Evolutionary conservation across 1,140 invertebrate species (phyloP).

Genomic region (Theocolax elegans): DNA sequence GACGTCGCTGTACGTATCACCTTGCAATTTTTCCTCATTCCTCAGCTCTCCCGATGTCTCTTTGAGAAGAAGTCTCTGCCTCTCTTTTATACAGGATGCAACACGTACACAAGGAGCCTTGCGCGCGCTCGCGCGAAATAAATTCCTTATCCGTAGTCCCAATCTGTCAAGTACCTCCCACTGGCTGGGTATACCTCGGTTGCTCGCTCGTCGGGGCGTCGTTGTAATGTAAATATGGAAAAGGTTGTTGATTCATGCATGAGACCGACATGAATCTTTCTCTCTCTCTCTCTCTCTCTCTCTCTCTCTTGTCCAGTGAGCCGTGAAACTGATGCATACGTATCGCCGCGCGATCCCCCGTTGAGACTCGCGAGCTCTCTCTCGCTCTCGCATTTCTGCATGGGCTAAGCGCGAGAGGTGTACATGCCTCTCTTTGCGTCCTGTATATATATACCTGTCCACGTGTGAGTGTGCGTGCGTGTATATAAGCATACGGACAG

Average conservation of each 20-base stretch:
- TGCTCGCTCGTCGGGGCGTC: conserved; percentile 49
- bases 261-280: conserved; percentile 58
- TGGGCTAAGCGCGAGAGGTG: no score
- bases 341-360: conserved; percentile 51
- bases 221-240: conserved; percentile 66
- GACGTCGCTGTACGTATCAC: no score
- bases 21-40: no score
- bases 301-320: conserved; percentile 62
- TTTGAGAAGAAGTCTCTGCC: background rate
- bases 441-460: no score
- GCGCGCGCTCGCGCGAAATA: conserved; percentile 44
- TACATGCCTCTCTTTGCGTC: no score
- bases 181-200: conserved; percentile 18
- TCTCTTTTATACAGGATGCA: no score
- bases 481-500: no score
- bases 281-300: background rate
- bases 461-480: no score
- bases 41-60: no score
- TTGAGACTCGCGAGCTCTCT: conserved; percentile 36
- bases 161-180: conserved; percentile 61
- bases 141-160: conserved; percentile 55
- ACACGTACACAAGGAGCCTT: no score
- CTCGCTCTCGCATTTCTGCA: background rate
- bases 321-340: conserved; percentile 67
- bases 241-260: conserved; percentile 64